These are phyloP conservation scores for Muntiacus muntjak DNA, from an alignment of 2,113 vertebrate species.

Conservation along the genomic window DNA sequence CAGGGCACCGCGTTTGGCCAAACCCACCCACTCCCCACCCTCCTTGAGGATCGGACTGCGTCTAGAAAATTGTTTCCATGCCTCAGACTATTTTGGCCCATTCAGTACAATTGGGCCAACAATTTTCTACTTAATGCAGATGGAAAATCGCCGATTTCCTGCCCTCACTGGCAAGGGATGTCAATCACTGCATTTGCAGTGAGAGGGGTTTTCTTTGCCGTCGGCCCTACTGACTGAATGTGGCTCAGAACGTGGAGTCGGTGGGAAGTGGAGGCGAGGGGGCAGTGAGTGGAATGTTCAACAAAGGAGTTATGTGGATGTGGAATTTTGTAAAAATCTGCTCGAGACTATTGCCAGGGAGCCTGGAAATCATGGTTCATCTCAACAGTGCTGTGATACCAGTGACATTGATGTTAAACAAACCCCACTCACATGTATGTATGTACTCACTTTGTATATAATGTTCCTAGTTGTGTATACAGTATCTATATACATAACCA, in stretches of 20 bases:
- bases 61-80: constrained; percentile 75
- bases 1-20: not conserved
- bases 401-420: constrained; percentile 61
- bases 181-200: constrained; percentile 56
- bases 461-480: constrained; percentile 37
- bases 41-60: not conserved
- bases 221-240: not conserved
- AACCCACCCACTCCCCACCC: not conserved
- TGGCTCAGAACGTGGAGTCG: not conserved
- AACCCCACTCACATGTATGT: not conserved
- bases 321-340: constrained; percentile 20
- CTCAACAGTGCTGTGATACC: constrained; percentile 42
- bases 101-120: constrained; percentile 69
- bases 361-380: constrained; percentile 36
- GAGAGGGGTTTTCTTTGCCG: constrained; percentile 44
- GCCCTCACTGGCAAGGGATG: constrained; percentile 57
- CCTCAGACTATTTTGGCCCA: constrained; percentile 64
- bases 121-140: constrained; percentile 75
- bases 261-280: not conserved
- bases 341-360: constrained; percentile 9
- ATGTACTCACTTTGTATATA: constrained; percentile 49
- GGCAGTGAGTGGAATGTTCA: not conserved
- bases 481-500: constrained; percentile 11
- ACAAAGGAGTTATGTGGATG: not conserved
- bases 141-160: constrained; percentile 75